Evolutionary conservation across 2,113 vertebrate genomes (phyloP), one percentile per base, ranked within the genome.

Genomic region (Lepidothrix coronata): DNA sequence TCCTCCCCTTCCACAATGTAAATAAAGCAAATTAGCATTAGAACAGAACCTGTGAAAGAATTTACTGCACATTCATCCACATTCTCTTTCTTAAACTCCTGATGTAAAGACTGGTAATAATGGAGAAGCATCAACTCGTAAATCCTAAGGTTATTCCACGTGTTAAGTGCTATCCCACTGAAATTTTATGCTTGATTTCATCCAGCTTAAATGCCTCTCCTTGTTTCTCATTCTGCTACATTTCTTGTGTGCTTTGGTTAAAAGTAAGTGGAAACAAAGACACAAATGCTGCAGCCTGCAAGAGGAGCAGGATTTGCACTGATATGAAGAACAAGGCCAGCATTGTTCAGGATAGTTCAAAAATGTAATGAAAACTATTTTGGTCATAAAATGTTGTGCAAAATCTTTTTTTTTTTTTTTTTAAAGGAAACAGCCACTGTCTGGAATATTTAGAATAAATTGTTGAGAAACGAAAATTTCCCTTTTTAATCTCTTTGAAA

Each of bases 231-330:
- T 28, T 59, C 61, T 68, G 61, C 62, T 59, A 55, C 1, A 9
- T 6, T 67, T 63, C 72, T 73, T 3, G 48, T 3, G 7, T 31
- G 24, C 68, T 88, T 86, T 31, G 14, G 49, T 52, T 87, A 91
- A 91, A 95, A 84, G 43, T 27, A 67, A 79, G 44, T 49, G 43
- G 37, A 71, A 96, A 75, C 21, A 93, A 85, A 73, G 7, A 68
- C 12, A 49, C 12, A 83, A 84, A 59, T 49, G 15, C 21, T 74
- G 17, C 23, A 51, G 12, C 15, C n/a, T 76, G 37, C 33, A 65
- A 68, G 65, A 82, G 27, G 6, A 67, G 74, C 20, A 71, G 18
- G 5, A 49, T 68, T 76, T 94, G 66, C 41, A 44, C 41, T 39
- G 21, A 33, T 57, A 35, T 0, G 11, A 48, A 63, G 17, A 92